Percentiles rank a stretch among this genome's conserved stretches.
These are phyloP conservation scores for Ornithorhynchus anatinus DNA, from an alignment of 2,113 vertebrate genomes.

Conservation along the genomic window DNA sequence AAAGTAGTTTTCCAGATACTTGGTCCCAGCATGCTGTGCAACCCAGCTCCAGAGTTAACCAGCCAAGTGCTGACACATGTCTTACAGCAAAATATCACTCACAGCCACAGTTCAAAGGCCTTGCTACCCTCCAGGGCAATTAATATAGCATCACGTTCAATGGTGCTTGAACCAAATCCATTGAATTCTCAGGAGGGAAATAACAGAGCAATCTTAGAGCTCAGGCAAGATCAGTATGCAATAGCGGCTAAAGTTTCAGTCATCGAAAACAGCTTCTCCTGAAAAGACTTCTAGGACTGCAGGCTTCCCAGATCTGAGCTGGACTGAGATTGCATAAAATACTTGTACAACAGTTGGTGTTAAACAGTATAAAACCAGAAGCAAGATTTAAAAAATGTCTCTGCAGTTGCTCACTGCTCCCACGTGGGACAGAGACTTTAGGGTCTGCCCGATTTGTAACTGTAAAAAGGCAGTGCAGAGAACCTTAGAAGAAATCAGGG, in stretches of 20 bases:
- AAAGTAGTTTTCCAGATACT: slow-evolving; percentile 81
- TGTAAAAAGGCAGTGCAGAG: neutral
- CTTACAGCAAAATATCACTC: slow-evolving; percentile 83
- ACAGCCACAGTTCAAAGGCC: slow-evolving; percentile 84
- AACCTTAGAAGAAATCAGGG: neutral
- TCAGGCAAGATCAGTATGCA: slow-evolving; percentile 67
- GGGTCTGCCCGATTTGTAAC: neutral
- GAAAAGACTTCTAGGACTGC: slow-evolving; percentile 37
- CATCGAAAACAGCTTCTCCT: slow-evolving; percentile 38
- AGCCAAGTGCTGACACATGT: slow-evolving; percentile 83
- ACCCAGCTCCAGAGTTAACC: slow-evolving; percentile 73
- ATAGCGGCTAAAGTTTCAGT: slow-evolving; percentile 58
- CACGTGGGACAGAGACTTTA: neutral
- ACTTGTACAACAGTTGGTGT: neutral
- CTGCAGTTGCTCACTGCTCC: neutral
- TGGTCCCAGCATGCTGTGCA: slow-evolving; percentile 76
- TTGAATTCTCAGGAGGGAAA: slow-evolving; percentile 71
- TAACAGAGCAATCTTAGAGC: slow-evolving; percentile 68
- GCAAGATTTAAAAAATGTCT: too few relatives aligned
- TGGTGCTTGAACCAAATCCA: slow-evolving; percentile 82
- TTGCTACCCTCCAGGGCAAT: slow-evolving; percentile 83
- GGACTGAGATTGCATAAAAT: neutral
- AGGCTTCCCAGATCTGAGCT: neutral
- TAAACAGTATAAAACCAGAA: neutral
- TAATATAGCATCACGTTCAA: slow-evolving; percentile 82